Percentiles rank a stretch among this genome's conserved stretches.
Evolutionary conservation across 2,888 invertebrate species (phyloP).

Genomic region (Lycia hirtaria): DNA sequence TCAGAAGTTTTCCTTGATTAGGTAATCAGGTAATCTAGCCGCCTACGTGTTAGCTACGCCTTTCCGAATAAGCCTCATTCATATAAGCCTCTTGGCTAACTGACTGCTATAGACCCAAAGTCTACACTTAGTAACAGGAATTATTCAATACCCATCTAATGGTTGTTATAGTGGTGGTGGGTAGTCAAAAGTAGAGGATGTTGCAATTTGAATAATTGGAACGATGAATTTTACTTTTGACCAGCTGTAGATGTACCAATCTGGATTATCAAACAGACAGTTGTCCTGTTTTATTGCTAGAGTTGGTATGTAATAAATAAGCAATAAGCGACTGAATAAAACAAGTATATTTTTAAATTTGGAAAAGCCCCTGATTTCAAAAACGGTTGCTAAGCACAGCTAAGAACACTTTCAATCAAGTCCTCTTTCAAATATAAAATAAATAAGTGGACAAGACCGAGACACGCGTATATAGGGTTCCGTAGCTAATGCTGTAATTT

Average conservation of each 20-base stretch:
- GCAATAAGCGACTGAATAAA: too few species aligned
- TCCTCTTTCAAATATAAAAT: too few species aligned
- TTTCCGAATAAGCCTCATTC: background rate
- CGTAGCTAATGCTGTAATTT: too few species aligned
- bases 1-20: background rate
- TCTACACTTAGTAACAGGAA: conserved; percentile 5
- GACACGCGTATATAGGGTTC: too few species aligned
- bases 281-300: background rate
- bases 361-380: too few species aligned
- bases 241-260: background rate
- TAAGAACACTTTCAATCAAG: too few species aligned
- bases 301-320: too few species aligned
- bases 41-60: background rate
- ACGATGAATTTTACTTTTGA: conserved; percentile 1
- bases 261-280: background rate
- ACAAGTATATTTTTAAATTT: too few species aligned
- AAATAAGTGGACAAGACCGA: too few species aligned
- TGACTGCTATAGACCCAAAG: background rate
- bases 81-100: background rate
- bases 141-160: conserved; percentile 8
- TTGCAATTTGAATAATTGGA: conserved; percentile 18
- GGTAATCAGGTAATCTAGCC: background rate
- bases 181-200: conserved; percentile 13
- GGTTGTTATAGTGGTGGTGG: conserved; percentile 9
- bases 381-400: too few species aligned